phyloP scores from a whole-genome alignment of 2,113 vertebrate genomes.

The Salminus brasiliensis region DNA sequence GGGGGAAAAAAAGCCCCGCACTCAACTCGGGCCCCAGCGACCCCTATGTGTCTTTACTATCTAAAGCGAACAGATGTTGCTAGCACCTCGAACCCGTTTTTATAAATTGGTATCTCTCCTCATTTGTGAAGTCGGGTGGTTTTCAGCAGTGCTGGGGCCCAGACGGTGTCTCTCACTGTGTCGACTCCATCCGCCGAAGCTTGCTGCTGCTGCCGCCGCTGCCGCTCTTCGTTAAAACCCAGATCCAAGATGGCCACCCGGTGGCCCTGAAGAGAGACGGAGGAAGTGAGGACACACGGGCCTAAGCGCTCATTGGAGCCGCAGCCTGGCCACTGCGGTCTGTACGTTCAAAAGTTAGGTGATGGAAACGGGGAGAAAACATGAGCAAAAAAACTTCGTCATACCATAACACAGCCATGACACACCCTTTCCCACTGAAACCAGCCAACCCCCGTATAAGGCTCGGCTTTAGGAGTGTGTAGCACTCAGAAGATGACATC shows the following conservation, averaged over 20 bases:
- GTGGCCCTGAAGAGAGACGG: constrained; percentile 57
- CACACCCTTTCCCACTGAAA: too few relatives aligned
- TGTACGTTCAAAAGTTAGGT: too few relatives aligned
- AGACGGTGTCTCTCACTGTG: constrained; percentile 48
- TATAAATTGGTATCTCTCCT: neutral
- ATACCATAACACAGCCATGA: too few relatives aligned
- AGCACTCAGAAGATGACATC: too few relatives aligned
- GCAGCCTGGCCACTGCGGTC: neutral
- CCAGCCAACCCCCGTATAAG: too few relatives aligned
- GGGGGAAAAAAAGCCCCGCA: constrained; percentile 29
- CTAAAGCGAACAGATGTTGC: neutral
- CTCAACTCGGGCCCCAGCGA: constrained; percentile 47
- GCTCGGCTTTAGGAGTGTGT: too few relatives aligned
- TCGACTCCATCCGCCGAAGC: constrained; percentile 68
- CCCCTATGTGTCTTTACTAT: constrained; percentile 21
- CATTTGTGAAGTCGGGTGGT: neutral
- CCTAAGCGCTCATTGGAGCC: constrained; percentile 55
- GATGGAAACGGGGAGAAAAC: too few relatives aligned
- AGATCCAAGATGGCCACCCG: constrained; percentile 92
- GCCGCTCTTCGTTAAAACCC: constrained; percentile 68
- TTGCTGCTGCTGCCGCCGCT: constrained; percentile 72
- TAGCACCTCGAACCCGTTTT: neutral
- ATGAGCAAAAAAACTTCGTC: too few relatives aligned
- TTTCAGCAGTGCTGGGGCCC: constrained; percentile 42
- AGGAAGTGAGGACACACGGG: constrained; percentile 76